These are phyloP conservation scores for Myrmecobius fasciatus DNA, from an alignment of 2,113 vertebrate species.

Conservation along the genomic window DNA sequence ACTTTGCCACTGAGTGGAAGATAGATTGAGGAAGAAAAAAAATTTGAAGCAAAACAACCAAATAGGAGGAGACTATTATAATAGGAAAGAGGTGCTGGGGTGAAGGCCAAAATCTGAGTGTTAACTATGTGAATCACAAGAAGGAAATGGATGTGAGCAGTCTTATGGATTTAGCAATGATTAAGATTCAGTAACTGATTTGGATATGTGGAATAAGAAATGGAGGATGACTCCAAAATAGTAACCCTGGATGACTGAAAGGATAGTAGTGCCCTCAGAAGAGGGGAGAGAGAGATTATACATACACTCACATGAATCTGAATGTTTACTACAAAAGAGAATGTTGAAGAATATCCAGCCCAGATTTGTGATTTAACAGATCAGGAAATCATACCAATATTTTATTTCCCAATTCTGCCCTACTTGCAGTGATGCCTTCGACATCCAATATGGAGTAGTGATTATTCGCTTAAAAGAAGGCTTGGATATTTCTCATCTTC, in stretches of 20 bases:
- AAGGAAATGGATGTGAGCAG: not conserved
- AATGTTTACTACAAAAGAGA: conserved; percentile 23
- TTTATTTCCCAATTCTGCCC: conserved; percentile 1
- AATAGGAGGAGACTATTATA: not conserved
- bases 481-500: conserved; percentile 96
- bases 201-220: not conserved
- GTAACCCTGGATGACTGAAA: not conserved
- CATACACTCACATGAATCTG: not conserved
- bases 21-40: not conserved
- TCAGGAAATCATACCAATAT: conserved; percentile 14
- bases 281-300: not conserved
- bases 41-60: not conserved
- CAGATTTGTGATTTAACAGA: conserved; percentile 44
- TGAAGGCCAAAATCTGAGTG: not conserved
- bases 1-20: not conserved
- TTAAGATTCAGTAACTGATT: not conserved
- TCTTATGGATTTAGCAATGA: not conserved
- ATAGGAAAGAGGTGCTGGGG: not conserved
- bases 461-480: conserved; percentile 95
- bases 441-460: conserved; percentile 95
- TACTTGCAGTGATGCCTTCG: conserved; percentile 93
- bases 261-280: not conserved
- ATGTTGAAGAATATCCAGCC: conserved; percentile 2
- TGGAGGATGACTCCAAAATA: not conserved
- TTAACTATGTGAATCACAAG: not conserved